These are phyloP conservation scores for Vanessa tameamea DNA, from an alignment of 1,140 invertebrate genomes.

Conservation along the genomic window DNA sequence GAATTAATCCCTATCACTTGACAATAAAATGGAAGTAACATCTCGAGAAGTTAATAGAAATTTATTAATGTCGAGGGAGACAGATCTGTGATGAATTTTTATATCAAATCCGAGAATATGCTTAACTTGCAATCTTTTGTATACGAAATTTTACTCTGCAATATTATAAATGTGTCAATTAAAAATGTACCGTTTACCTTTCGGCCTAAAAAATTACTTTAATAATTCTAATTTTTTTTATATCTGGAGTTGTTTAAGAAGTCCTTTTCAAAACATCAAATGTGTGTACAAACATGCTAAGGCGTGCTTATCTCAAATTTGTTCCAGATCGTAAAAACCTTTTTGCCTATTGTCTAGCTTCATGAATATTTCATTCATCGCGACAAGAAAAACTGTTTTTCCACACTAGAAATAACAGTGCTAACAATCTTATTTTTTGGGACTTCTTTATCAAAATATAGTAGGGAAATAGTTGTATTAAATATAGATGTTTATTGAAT, in stretches of 20 bases:
- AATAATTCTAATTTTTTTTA: background rate
- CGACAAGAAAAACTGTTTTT: constrained; percentile 34
- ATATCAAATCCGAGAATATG: constrained; percentile 34
- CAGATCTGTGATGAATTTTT: constrained; percentile 59
- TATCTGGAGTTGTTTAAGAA: background rate
- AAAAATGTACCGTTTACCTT: no score
- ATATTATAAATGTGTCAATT: background rate
- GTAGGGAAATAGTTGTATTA: background rate
- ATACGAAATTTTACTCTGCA: background rate
- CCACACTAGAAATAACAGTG: constrained; percentile 17
- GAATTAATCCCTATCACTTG: constrained; percentile 79
- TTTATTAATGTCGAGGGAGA: constrained; percentile 68
- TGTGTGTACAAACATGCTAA: constrained; percentile 8
- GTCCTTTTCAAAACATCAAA: constrained; percentile 1
- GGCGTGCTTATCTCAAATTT: constrained; percentile 30
- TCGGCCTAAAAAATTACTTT: no score
- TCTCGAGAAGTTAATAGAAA: constrained; percentile 79
- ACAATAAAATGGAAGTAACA: constrained; percentile 78
- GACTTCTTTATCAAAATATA: constrained; percentile 7
- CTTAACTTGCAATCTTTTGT: constrained; percentile 8
- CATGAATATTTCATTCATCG: constrained; percentile 38
- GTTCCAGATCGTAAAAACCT: constrained; percentile 26
- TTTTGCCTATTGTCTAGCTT: constrained; percentile 35
- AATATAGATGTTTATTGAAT: background rate
- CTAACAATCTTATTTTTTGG: constrained; percentile 2